Evolutionary conservation across 2,113 vertebrate species (phyloP).

Genomic region (Entomyzon cyanotis): DNA sequence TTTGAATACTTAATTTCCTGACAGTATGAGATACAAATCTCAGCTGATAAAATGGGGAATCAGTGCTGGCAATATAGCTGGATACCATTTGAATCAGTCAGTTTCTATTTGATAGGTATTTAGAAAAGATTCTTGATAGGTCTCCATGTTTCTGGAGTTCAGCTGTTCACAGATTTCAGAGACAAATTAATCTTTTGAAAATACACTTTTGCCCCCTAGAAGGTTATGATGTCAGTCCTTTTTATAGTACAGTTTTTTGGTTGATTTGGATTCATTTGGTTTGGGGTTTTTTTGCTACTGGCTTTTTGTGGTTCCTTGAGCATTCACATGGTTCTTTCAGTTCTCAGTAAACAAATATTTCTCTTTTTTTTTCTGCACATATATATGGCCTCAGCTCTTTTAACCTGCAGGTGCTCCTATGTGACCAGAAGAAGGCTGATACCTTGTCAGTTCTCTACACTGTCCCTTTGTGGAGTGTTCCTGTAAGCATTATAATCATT

Average conservation of each 20-base stretch:
- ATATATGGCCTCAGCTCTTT: not conserved
- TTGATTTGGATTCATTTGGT: not conserved
- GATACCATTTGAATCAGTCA: not conserved
- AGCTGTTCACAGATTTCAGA: not conserved
- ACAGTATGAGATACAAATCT: not conserved
- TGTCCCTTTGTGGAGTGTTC: not conserved
- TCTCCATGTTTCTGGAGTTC: not conserved
- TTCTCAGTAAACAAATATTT: not conserved
- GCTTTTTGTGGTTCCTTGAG: not conserved
- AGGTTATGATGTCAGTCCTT: not conserved
- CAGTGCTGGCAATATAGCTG: not conserved
- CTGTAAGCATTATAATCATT: not conserved
- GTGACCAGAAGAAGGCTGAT: not conserved
- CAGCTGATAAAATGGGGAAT: not conserved
- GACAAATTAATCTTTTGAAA: not conserved
- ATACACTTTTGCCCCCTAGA: not conserved
- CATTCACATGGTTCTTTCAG: not conserved
- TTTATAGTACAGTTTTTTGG: not conserved
- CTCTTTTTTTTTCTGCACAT: not conserved
- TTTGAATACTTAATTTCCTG: not conserved
- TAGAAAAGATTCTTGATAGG: not conserved
- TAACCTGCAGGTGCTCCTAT: not conserved
- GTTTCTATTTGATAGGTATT: not conserved
- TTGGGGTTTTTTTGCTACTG: not conserved
- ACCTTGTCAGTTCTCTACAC: not conserved